phyloP scores from a whole-genome alignment of 2,797 vertebrate species.

The Todus mexicanus region DNA sequence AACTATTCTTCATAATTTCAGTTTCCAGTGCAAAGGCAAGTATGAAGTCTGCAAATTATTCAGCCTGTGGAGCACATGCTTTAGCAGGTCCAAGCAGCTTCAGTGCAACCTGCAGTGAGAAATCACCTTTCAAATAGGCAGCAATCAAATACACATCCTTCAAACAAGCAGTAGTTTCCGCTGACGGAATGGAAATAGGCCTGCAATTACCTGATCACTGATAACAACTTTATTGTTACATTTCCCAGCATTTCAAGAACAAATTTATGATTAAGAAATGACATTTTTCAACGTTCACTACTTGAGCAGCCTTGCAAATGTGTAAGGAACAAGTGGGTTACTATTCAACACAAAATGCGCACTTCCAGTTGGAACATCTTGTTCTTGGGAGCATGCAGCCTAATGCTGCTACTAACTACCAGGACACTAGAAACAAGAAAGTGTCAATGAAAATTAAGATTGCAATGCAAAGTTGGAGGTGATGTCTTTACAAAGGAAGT shows the following conservation, averaged over 20 bases:
- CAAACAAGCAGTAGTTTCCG: neutral
- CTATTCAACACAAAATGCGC: neutral
- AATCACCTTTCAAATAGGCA: neutral
- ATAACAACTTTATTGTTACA: neutral
- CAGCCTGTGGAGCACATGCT: neutral
- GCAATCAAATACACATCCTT: neutral
- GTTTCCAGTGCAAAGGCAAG: neutral
- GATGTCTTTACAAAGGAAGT: neutral
- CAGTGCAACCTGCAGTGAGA: neutral
- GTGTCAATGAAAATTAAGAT: neutral
- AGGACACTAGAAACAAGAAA: neutral
- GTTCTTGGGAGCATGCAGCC: neutral
- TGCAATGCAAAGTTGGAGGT: neutral
- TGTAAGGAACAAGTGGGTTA: neutral
- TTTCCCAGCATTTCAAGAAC: neutral
- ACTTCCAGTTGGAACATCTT: slow-evolving; percentile 1
- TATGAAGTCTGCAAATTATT: neutral
- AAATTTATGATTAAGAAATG: neutral
- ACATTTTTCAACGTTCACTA: neutral
- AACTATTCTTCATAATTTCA: neutral
- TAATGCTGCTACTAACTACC: neutral
- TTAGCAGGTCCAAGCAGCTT: neutral
- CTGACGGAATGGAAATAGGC: neutral
- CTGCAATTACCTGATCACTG: neutral
- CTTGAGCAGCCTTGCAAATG: neutral